These are phyloP conservation scores for Eremobia ochroleuca DNA, from an alignment of 2,888 invertebrate species.

Conservation along the genomic window DNA sequence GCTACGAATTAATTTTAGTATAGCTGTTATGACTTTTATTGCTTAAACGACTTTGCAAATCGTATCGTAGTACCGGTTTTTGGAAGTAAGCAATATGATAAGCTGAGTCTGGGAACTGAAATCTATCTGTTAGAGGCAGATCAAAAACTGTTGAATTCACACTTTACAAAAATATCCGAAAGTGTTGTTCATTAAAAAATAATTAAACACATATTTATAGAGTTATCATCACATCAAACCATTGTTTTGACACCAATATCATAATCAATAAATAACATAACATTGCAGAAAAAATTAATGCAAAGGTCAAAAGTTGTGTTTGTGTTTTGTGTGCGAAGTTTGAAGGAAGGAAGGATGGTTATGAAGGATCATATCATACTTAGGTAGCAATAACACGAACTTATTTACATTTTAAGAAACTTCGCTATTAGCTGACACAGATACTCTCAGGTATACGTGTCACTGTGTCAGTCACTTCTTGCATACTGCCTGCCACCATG, in stretches of 20 bases:
- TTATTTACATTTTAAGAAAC: not conserved
- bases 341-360: too few species aligned
- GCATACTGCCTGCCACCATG: not conserved
- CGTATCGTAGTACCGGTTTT: not conserved
- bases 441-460: not conserved
- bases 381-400: not conserved
- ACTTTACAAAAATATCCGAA: not conserved
- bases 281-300: not conserved
- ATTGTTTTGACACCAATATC: not conserved
- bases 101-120: not conserved
- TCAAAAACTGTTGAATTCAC: not conserved
- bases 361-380: too few species aligned
- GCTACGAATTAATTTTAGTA: conserved; percentile 1
- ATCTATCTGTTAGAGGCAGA: not conserved
- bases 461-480: not conserved
- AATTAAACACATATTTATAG: too few species aligned
- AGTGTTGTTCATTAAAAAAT: not conserved
- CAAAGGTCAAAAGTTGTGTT: too few species aligned
- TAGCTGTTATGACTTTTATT: conserved; percentile 2
- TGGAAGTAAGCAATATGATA: not conserved
- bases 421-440: not conserved
- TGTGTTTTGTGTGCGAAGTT: too few species aligned
- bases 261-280: not conserved
- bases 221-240: too few species aligned
- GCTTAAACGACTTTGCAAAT: not conserved